These are phyloP conservation scores for Lithobates pipiens DNA, from an alignment of 2,797 vertebrate genomes.

Conservation along the genomic window DNA sequence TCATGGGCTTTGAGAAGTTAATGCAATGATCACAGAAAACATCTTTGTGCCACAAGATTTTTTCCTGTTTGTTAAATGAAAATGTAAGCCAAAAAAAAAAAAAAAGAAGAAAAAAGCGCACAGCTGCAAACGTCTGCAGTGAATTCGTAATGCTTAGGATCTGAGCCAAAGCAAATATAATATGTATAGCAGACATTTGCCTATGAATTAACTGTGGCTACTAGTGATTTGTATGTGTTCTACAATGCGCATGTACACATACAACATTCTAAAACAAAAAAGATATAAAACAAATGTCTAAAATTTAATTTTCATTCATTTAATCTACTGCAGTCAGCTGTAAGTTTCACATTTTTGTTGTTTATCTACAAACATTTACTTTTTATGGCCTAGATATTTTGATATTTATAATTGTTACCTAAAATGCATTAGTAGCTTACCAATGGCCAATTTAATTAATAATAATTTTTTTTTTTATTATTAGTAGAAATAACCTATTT, in stretches of 20 bases:
- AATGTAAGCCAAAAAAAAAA: conserved; percentile 11
- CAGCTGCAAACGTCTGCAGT: conserved; percentile 37
- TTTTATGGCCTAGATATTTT: too few species aligned
- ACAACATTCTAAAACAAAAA: background rate
- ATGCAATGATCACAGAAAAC: conserved; percentile 47
- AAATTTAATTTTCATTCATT: background rate
- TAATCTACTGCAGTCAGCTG: background rate
- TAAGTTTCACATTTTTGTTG: background rate
- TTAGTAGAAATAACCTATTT: too few species aligned
- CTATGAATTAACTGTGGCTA: conserved; percentile 7
- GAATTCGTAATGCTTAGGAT: conserved; percentile 20
- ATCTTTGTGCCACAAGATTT: conserved; percentile 50
- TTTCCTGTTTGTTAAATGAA: conserved; percentile 39
- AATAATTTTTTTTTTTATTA: too few species aligned
- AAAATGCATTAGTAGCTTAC: background rate
- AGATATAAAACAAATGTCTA: background rate
- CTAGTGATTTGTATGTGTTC: background rate
- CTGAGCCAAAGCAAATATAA: conserved; percentile 13
- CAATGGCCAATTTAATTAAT: background rate
- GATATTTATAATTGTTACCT: background rate
- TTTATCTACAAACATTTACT: background rate
- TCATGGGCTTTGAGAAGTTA: conserved; percentile 50
- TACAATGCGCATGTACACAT: too few species aligned
- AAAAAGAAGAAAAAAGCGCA: conserved; percentile 17
- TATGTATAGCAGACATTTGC: conserved; percentile 25